These are phyloP conservation scores for Aphodius sticticus DNA, from an alignment of 2,888 invertebrate genomes.

Conservation along the genomic window DNA sequence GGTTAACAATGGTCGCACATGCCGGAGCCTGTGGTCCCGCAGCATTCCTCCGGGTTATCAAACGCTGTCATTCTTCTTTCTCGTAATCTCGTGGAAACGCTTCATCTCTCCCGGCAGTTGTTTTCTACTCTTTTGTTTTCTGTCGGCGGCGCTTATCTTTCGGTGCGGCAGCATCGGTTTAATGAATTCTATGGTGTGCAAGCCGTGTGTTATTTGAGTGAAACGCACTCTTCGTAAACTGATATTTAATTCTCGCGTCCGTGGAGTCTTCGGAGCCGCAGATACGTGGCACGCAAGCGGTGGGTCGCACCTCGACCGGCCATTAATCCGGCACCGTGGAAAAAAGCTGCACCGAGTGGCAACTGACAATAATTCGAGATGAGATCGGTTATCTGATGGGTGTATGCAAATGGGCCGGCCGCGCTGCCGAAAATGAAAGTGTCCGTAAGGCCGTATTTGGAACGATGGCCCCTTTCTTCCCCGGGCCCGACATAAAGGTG, in stretches of 20 bases:
- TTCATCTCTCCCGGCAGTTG: not conserved
- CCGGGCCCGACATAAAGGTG: conserved; percentile 6
- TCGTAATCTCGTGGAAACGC: not conserved
- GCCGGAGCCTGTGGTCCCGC: not conserved
- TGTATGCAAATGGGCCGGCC: conserved; percentile 14
- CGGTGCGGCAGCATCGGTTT: not conserved
- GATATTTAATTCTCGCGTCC: not conserved
- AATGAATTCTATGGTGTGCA: not conserved
- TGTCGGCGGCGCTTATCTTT: not conserved
- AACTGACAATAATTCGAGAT: conserved; percentile 24
- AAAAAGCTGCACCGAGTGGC: conserved; percentile 7
- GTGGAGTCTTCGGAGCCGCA: not conserved
- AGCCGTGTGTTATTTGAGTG: not conserved
- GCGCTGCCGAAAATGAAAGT: conserved; percentile 23
- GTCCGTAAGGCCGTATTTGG: conserved; percentile 9
- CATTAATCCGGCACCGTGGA: not conserved
- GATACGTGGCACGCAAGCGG: not conserved
- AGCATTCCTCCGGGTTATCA: not conserved
- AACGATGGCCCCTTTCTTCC: not conserved
- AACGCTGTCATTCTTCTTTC: not conserved
- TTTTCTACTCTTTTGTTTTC: not conserved
- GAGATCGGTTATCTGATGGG: conserved; percentile 23
- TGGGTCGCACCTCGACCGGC: not conserved
- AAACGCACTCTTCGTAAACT: not conserved
- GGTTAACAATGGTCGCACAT: not conserved